A percentile compares a stretch with the other conserved stretches of the same genome.
These are phyloP conservation scores for Ricordea florida DNA, from an alignment of 92 coral and sea anemone species.

Conservation along the genomic window DNA sequence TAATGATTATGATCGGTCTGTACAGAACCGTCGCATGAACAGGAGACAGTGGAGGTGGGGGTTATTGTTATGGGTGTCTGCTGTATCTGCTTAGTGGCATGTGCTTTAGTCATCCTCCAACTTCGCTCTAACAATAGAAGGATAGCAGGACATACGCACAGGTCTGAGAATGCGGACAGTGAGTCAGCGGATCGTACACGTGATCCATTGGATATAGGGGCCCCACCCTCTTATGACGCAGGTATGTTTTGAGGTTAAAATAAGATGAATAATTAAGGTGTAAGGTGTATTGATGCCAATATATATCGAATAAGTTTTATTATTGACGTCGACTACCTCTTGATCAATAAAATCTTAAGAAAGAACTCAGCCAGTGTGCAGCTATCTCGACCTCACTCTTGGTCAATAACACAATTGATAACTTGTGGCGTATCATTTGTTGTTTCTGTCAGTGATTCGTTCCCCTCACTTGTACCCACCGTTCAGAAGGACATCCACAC, in stretches of 20 bases:
- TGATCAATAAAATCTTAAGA: too few relatives aligned
- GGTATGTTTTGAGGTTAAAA: slow-evolving; percentile 40
- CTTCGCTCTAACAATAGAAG: slow-evolving; percentile 73
- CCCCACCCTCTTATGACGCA: slow-evolving; percentile 85
- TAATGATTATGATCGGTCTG: background rate
- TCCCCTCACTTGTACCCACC: slow-evolving; percentile 76
- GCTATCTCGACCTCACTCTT: too few relatives aligned
- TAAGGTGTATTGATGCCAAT: background rate
- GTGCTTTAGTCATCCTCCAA: slow-evolving; percentile 74
- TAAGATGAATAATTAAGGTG: background rate
- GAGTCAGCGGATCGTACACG: slow-evolving; percentile 5
- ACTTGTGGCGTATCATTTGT: background rate
- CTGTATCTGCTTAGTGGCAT: slow-evolving; percentile 72
- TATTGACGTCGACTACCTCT: too few relatives aligned
- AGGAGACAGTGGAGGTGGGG: slow-evolving; percentile 68
- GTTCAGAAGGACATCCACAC: slow-evolving; percentile 60
- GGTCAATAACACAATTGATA: too few relatives aligned
- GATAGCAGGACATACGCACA: slow-evolving; percentile 53
- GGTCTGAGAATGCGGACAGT: slow-evolving; percentile 11
- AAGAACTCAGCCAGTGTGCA: too few relatives aligned
- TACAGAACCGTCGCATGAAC: slow-evolving; percentile 11
- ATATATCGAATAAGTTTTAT: background rate
- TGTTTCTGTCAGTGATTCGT: slow-evolving; percentile 61
- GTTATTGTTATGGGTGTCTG: slow-evolving; percentile 78
- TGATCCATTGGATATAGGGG: slow-evolving; percentile 60